Base-by-base conservation (phyloP, 2,113 vertebrate species). In the Micronisus gabar region DNA sequence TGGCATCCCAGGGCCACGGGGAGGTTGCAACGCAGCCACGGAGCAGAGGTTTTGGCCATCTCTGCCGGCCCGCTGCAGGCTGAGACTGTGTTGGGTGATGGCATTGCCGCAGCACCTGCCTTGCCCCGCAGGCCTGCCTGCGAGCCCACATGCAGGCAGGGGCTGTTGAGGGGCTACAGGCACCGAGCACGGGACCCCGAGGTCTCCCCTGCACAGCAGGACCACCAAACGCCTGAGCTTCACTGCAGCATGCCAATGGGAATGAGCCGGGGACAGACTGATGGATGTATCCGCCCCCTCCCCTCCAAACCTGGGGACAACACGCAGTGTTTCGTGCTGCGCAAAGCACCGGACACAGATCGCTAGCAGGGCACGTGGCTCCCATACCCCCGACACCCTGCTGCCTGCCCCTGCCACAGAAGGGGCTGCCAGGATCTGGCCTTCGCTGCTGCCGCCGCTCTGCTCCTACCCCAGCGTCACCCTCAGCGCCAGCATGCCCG, bases 401-500 rank as follows among this genome's bases (percentile, higher is more conserved):
- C 38, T 38, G 58, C 55, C 92, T 36, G 55, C 22, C 56, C 9
- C 36, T 13, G n/a, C 17, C 16, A 1, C 23, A 55, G n/a, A 15
- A 15, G 7, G 12, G 50, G 56, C 58, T 71, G 38, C 15, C 7
- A 50, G 72, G 55, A 12, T 18, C 41, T 38, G 83, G 38, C 20
- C n/a, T 19, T 21, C 30, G 10, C n/a, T 47, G 29, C 38, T 53
- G 84, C 26, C 1, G 0, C 8, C 0, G 1, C 20, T 19, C 67
- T 6, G 48, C 83, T 76, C 52, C 86, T 7, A 1, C 5, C 13
- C 14, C 80, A 43, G 76, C 7, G 0, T 13, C 30, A 10, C 29
- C 48, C 72, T 11, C 32, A 25, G 79, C 59, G 17, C 66, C 7
- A 1, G 7, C 4, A 4, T 18, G 47, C 73, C 61, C n/a, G 1